phyloP scores from a whole-genome alignment of 2,888 invertebrate species.

The Listrodromus nycthemerus region DNA sequence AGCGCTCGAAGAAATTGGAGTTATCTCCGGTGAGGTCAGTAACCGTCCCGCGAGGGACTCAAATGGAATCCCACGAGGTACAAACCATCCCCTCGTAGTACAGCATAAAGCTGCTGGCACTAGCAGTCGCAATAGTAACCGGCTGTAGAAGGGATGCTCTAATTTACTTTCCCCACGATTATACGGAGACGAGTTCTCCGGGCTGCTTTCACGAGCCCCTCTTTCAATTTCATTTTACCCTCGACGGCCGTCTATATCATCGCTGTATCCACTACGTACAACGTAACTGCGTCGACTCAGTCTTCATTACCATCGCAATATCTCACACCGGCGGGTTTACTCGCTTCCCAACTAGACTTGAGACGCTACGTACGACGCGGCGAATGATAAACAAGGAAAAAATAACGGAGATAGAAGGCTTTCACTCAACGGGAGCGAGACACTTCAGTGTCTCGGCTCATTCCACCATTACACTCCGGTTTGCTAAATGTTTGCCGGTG shows the following conservation, averaged over 20 bases:
- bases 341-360: conserved; percentile 13
- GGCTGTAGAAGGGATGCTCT: conserved; percentile 47
- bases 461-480: conserved; percentile 2
- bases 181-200: conserved; percentile 54
- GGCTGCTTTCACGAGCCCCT: conserved; percentile 50
- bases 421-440: conserved; percentile 2
- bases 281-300: conserved; percentile 44
- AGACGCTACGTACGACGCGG: conserved; percentile 6
- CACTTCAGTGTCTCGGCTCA: not conserved
- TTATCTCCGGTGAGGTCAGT: conserved; percentile 50
- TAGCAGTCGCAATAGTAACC: conserved; percentile 31
- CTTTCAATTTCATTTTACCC: conserved; percentile 64
- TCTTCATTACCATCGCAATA: conserved; percentile 62
- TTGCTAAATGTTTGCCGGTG: not conserved
- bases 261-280: conserved; percentile 21
- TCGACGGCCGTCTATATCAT: conserved; percentile 52
- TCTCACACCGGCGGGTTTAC: conserved; percentile 40
- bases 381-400: conserved; percentile 5
- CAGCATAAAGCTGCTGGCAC: conserved; percentile 30
- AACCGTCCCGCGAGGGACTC: conserved; percentile 52
- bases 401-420: conserved; percentile 22
- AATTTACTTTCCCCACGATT: conserved; percentile 65
- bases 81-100: conserved; percentile 14
- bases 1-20: conserved; percentile 60
- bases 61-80: conserved; percentile 58